These are phyloP conservation scores for Pseudochaenichthys georgianus DNA, from an alignment of 2,797 vertebrate species.

Conservation along the genomic window DNA sequence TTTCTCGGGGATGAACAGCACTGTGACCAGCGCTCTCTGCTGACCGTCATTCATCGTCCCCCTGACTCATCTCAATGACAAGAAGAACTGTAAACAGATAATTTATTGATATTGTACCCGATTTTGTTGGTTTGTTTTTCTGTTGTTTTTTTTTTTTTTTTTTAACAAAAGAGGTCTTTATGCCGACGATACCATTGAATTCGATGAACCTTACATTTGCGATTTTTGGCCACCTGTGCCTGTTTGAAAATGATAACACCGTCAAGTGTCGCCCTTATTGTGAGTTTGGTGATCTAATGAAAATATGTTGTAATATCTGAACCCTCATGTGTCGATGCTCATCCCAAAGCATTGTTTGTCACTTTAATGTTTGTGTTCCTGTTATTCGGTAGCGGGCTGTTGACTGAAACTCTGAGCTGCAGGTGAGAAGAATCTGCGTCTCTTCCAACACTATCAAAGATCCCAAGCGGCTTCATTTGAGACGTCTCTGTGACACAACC, in stretches of 20 bases:
- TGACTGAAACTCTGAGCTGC: slow-evolving; percentile 34
- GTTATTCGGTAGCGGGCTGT: slow-evolving; percentile 5
- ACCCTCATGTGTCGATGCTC: slow-evolving; percentile 4
- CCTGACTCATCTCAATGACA: slow-evolving; percentile 40
- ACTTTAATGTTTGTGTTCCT: slow-evolving; percentile 30
- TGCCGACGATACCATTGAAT: slow-evolving; percentile 35
- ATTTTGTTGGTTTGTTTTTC: slow-evolving; percentile 48
- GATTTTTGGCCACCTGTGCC: slow-evolving; percentile 69
- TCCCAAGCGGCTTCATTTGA: slow-evolving; percentile 16
- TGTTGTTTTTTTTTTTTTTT: slow-evolving; percentile 29
- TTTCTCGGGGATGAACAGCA: slow-evolving; percentile 73
- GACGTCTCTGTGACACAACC: slow-evolving; percentile 5
- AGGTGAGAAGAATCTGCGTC: slow-evolving; percentile 28
- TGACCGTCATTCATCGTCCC: slow-evolving; percentile 67
- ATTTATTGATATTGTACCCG: slow-evolving; percentile 77
- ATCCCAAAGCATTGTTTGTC: slow-evolving; percentile 36
- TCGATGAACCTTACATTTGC: slow-evolving; percentile 35
- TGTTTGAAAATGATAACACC: slow-evolving; percentile 49
- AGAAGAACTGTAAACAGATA: slow-evolving; percentile 66
- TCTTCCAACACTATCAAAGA: slow-evolving; percentile 28
- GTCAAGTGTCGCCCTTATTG: slow-evolving; percentile 27
- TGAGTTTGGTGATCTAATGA: slow-evolving; percentile 54
- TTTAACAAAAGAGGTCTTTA: slow-evolving; percentile 58
- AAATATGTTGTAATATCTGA: slow-evolving; percentile 35
- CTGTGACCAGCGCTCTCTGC: slow-evolving; percentile 75